Percentiles rank a stretch among this genome's conserved stretches.
These are phyloP conservation scores for Micronycteris hirsuta DNA, from an alignment of 2,113 vertebrate species.

Conservation along the genomic window DNA sequence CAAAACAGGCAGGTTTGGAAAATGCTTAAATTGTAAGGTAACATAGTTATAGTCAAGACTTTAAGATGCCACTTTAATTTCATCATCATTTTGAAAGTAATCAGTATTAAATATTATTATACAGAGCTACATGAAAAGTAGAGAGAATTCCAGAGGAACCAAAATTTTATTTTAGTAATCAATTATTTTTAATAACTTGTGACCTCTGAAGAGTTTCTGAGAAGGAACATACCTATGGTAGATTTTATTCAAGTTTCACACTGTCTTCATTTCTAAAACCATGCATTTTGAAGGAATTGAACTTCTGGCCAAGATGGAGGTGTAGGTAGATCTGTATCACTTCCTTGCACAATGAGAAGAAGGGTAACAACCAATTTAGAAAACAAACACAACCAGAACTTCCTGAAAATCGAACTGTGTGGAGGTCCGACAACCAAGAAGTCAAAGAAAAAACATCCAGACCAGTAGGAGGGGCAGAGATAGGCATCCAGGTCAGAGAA, in stretches of 20 bases:
- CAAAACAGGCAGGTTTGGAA: not conserved
- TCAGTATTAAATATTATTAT: not conserved
- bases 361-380: no score
- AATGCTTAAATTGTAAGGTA: not conserved
- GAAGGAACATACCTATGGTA: conserved; percentile 28
- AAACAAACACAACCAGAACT: no score
- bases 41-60: not conserved
- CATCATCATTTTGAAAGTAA: conserved; percentile 1
- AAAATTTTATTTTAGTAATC: not conserved
- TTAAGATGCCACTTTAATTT: not conserved
- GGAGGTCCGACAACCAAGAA: no score
- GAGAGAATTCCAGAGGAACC: not conserved
- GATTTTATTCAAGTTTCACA: conserved; percentile 28
- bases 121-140: not conserved
- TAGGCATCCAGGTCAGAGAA: no score
- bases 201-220: conserved; percentile 14
- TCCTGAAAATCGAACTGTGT: no score
- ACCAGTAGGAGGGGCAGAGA: no score
- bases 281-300: no score
- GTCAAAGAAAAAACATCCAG: no score
- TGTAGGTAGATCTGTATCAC: no score
- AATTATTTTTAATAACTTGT: conserved; percentile 51
- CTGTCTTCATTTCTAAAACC: not conserved
- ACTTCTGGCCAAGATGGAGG: no score
- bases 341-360: no score